phyloP scores from a whole-genome alignment of 1,140 invertebrate species.

The Listronotus bonariensis region DNA sequence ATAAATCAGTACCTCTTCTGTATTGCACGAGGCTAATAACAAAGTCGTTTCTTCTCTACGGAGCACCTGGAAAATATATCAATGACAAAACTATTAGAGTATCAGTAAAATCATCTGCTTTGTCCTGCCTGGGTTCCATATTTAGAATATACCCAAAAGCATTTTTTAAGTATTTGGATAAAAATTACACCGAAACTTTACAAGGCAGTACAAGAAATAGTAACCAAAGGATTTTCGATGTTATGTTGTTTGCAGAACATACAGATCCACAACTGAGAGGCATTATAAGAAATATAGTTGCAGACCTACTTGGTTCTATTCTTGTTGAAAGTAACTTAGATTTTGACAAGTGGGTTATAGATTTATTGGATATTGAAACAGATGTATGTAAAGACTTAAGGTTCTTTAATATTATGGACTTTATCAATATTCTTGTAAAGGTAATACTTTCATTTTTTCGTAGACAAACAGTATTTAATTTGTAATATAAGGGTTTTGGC shows the following conservation, averaged over 20 bases:
- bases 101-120: slow-evolving; percentile 81
- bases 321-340: no score
- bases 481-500: no score
- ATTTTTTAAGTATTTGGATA: slow-evolving; percentile 68
- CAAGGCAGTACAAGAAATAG: slow-evolving; percentile 42
- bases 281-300: slow-evolving; percentile 68
- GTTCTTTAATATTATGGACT: slow-evolving; percentile 10
- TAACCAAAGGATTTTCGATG: slow-evolving; percentile 68
- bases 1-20: slow-evolving; percentile 69
- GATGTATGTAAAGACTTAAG: slow-evolving; percentile 9
- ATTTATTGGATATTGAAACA: slow-evolving; percentile 46
- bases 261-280: slow-evolving; percentile 83
- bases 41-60: slow-evolving; percentile 76
- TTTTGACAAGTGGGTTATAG: slow-evolving; percentile 63
- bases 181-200: slow-evolving; percentile 48
- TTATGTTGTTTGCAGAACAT: slow-evolving; percentile 73
- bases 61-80: slow-evolving; percentile 64
- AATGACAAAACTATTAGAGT: slow-evolving; percentile 74
- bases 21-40: slow-evolving; percentile 76
- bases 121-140: slow-evolving; percentile 74
- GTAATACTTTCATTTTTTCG: no score
- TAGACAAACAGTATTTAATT: no score
- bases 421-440: slow-evolving; percentile 36
- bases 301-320: slow-evolving; percentile 67
- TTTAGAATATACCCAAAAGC: slow-evolving; percentile 71